Evolutionary conservation across 1,140 invertebrate species (phyloP), one percentile per base, ranked within the genome.

Genomic region (Magallana ariakensis): DNA sequence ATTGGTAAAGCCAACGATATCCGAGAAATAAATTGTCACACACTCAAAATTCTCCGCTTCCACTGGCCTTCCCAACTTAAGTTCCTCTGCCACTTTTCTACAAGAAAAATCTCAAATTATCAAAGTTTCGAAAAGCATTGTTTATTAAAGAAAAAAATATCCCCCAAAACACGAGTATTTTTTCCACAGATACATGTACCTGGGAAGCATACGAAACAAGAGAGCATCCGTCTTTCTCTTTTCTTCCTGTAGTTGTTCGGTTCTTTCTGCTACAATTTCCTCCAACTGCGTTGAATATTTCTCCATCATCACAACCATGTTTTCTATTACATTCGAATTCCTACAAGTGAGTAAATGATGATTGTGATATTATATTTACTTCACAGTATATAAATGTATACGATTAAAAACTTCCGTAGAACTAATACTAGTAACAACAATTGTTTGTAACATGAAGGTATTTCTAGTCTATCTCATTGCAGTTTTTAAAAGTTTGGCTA

Each of bases 271-370:
- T 90, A 98, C 98, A 26, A 98, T 93, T 91, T 98, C 97, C 94
- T 98, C 98, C 92, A 98, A 94, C 95, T 98, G 98, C 94, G 98
- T 98, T 10, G 97, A 98, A 94, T 98, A 98, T 93, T 98, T 98
- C 94, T 98, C 98, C 90, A 98, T 95, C 97, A 98, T 98, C 96
- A 97, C 97, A 92, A 98, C 97, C 97, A 98, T 98, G 22, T 97
- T 98, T 93, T 98, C 98, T 33, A 98, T 97, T 91, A 98, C 98
- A 94, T 98, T 98, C 0, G 97, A 97, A 95, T 98, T 98, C 87
- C 98, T 97, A 84, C 13, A 62, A 16, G 84, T 86, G 84, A 84
- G 84, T 82, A 13, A 19, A 83, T 80, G 1, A 46, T 19, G 0
- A 82, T 13, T 55, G 11, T 0, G 7, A 82, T 53, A 13, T 46